Base-by-base conservation (phyloP, 2,888 invertebrate species). In the Euplagia quadripunctaria region DNA sequence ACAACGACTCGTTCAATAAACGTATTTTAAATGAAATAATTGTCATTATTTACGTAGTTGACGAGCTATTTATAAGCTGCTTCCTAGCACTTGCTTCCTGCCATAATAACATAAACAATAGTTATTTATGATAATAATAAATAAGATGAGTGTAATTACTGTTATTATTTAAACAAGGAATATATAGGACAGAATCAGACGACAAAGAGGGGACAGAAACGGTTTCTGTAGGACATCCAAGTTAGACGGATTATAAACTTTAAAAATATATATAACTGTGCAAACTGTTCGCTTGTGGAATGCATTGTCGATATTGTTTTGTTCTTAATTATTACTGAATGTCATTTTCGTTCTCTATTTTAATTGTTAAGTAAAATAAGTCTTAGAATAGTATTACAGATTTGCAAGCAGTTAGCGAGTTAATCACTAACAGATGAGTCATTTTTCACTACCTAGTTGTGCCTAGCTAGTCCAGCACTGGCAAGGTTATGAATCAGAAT, bases 101-200 rank as follows among this genome's bases (percentile, higher is more conserved):
- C 11, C 49, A 46, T 43, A n/a, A 46, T 65, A 65, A 65, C 61
- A 61, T 61, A 31, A 31, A 61, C 65, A 49, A 49, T 49, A 49
- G 65, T 65, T 31, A 16, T 65, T 49, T 65, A 65, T 65, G 6
- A 46, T 49, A 49, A 65, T 65, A 49, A 49, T 49, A 65, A 49
- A 65, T 65, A 20, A 31, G 7, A 49, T 65, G 4, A 49, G 0
- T 14, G 64, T 20, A 43, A 65, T 65, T 43, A 65, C 6, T 65
- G 5, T 20, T 5, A n/a, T 46, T 65, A 65, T 65, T 20, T 43
- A 11, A 14, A 65, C 64, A 46, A 64, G 3, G 11, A 16, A 20
- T n/a, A 55, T 1, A 51, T 7, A 17, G 17, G 7, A 17, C 16
- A 17, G 17, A 52, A 17, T 7, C 6, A 52, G 17, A 52, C 17